Evolutionary conservation across 2,797 vertebrate genomes (phyloP).

Genomic region (Natrix natrix): DNA sequence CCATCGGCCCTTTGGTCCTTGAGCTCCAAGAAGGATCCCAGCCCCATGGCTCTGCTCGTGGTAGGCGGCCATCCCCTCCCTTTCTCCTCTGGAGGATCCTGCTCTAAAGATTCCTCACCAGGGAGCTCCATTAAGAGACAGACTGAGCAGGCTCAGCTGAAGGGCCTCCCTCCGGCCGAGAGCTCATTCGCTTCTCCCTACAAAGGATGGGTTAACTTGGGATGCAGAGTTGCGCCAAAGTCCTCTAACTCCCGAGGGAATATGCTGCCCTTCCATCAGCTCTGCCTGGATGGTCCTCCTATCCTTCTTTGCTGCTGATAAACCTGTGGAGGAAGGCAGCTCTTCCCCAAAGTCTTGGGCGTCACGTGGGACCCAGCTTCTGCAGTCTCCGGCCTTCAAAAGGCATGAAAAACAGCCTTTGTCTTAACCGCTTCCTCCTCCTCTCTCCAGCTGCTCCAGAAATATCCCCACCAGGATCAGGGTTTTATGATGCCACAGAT

Average conservation of each 20-base stretch:
- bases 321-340: neutral
- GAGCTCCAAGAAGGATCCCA: conserved; percentile 23
- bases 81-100: conserved; percentile 3
- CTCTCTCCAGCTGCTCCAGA: neutral
- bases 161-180: conserved; percentile 6
- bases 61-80: neutral
- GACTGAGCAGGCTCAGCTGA: conserved; percentile 8
- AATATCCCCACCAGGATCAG: neutral
- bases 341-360: neutral
- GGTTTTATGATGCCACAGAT: neutral
- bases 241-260: neutral
- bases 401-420: neutral
- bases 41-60: neutral
- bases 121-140: conserved; percentile 23
- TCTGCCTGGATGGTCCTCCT: neutral
- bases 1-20: conserved; percentile 52
- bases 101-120: neutral
- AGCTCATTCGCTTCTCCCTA: neutral
- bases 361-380: neutral
- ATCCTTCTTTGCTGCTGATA: neutral
- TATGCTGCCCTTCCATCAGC: conserved; percentile 14
- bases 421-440: neutral
- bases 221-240: conserved; percentile 12
- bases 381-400: neutral
- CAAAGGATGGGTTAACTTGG: neutral